A percentile compares a stretch with the other conserved stretches of the same genome.
phyloP scores from a whole-genome alignment of 2,888 invertebrate genomes.

The Drosophila dives region DNA sequence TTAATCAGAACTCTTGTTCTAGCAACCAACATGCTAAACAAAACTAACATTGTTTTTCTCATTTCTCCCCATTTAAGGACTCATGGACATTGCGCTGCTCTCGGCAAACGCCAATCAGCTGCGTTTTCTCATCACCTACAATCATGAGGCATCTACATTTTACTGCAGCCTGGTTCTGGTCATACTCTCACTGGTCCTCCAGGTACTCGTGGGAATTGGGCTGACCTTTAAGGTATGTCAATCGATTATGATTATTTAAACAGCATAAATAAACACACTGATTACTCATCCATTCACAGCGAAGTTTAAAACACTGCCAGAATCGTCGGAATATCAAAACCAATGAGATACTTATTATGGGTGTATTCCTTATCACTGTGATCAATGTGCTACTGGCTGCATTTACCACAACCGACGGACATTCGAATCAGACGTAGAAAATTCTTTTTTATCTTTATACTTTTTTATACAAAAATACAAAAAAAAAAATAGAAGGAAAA shows the following conservation, averaged over 20 bases:
- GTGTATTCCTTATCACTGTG: conserved; percentile 89
- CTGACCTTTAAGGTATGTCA: conserved; percentile 87
- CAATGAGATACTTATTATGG: conserved; percentile 88
- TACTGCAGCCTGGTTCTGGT: conserved; percentile 87
- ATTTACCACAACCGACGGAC: conserved; percentile 82
- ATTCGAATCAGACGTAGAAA: conserved; percentile 12
- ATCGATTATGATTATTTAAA: neutral
- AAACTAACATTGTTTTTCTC: neutral
- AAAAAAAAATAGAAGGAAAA: conserved; percentile 17
- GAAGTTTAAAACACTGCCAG: conserved; percentile 74
- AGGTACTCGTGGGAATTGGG: conserved; percentile 88
- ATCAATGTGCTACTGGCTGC: conserved; percentile 89
- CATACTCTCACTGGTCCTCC: conserved; percentile 87
- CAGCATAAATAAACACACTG: neutral
- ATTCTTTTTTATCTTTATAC: conserved; percentile 5
- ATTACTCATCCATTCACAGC: conserved; percentile 54
- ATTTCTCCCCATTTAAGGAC: conserved; percentile 83
- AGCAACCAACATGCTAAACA: neutral
- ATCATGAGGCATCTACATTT: conserved; percentile 87
- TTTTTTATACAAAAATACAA: conserved; percentile 65
- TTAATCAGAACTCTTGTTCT: neutral
- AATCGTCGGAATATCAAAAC: conserved; percentile 85
- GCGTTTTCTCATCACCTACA: conserved; percentile 88
- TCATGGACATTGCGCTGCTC: conserved; percentile 90
- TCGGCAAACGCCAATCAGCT: conserved; percentile 90